A percentile compares a stretch with the other conserved stretches of the same genome.
These are phyloP conservation scores for Penaeus vannamei DNA, from an alignment of 1,140 invertebrate genomes.

Conservation along the genomic window DNA sequence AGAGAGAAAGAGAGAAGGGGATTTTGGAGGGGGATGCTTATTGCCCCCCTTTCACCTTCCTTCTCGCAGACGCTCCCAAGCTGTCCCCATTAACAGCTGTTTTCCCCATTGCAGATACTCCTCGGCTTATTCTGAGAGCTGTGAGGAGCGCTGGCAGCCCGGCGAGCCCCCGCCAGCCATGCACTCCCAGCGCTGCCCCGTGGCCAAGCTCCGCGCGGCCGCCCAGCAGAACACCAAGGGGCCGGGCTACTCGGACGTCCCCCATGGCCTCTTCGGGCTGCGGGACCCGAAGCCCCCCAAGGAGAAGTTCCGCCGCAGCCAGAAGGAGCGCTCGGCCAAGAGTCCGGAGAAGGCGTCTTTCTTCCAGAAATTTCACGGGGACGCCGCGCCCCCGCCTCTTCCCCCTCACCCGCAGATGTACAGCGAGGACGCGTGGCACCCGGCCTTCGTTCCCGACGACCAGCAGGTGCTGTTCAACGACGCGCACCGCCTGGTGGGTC, in stretches of 20 bases:
- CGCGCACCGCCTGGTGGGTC: background rate
- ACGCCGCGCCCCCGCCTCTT: constrained; percentile 28
- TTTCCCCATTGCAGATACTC: background rate
- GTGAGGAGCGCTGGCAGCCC: background rate
- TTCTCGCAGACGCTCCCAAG: too few relatives aligned
- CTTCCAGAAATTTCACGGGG: constrained; percentile 54
- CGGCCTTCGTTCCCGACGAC: background rate
- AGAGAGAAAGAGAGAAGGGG: background rate
- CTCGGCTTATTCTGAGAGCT: background rate
- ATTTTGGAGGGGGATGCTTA: too few relatives aligned
- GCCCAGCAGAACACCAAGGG: constrained; percentile 17
- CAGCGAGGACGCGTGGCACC: constrained; percentile 46
- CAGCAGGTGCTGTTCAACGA: constrained; percentile 18
- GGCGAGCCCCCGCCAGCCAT: background rate
- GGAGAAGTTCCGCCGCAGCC: background rate
- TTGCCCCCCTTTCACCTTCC: too few relatives aligned
- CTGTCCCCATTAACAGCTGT: too few relatives aligned
- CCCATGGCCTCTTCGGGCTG: background rate
- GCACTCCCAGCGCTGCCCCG: constrained; percentile 56
- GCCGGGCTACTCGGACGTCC: background rate
- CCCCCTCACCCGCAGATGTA: constrained; percentile 58
- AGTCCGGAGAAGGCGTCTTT: constrained; percentile 43
- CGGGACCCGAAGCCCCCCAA: background rate
- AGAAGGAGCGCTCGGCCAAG: background rate
- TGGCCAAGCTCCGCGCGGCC: constrained; percentile 53